Evolutionary conservation across 1,140 invertebrate species (phyloP), one percentile per base, ranked within the genome.

Genomic region (Ctenoplectra terminalis): DNA sequence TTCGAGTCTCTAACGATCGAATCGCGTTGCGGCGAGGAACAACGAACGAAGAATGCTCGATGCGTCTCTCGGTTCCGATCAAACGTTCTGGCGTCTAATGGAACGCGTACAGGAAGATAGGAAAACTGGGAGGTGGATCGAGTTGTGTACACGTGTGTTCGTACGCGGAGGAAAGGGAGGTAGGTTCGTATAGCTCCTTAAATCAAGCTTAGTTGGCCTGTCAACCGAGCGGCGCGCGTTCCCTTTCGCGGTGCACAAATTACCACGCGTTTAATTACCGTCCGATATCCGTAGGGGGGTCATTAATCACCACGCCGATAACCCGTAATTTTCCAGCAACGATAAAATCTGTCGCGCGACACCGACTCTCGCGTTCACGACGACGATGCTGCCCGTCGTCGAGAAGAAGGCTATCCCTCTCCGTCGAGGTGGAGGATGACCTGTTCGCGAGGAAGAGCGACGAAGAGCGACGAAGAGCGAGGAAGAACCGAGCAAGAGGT

Each of bases 261-360:
- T 90, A 88, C 88, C 85, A 72, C 82, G 84, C 90, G 87, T 91
- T 92, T 92, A 92, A 91, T 92, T 92, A 91, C 86, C 88, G 85
- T 85, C 84, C 86, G 83, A 91, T 91, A 90, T 85, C 74, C 72
- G 83, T 54, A 56, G 77, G 69, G 61, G 64, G 75, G 64, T 60
- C 52, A 88, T 90, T 87, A 90, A 90, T 90, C 88, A 90, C 82
- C 43, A 37, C 43, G 72, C 71, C 69, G 87, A 88, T 82, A 90
- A 86, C 87, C 87, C 74, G 63, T 88, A 88, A 88, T 88, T 88
- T 88, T 83, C 87, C 84, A 52, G 56, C 66, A 58, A 84, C 74
- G 88, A 87, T 88, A 88, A 89, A 83, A 87, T 88, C 83, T 90
- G 82, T 89, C 89, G 83, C 88, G 73, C 82, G 82, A 69, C 85